These are phyloP conservation scores for Hyla sarda DNA, from an alignment of 2,113 vertebrate species.

Conservation along the genomic window DNA sequence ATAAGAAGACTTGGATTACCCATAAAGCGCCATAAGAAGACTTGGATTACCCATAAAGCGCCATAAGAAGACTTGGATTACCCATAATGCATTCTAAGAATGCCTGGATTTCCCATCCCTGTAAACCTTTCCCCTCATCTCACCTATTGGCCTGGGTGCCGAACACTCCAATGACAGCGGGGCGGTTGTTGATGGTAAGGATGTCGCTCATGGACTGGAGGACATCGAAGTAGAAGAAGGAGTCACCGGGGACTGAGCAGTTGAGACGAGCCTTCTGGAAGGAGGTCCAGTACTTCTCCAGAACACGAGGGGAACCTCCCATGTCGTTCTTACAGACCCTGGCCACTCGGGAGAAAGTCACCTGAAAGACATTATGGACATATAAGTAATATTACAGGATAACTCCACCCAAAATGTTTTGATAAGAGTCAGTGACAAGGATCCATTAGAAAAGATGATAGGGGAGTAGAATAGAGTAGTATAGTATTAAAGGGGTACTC, in stretches of 20 bases:
- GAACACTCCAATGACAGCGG: slow-evolving; percentile 88
- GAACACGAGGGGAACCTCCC: slow-evolving; percentile 89
- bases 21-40: too few relatives aligned
- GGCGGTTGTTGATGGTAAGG: slow-evolving; percentile 79
- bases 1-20: too few relatives aligned
- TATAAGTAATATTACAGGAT: too few relatives aligned
- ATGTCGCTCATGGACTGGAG: slow-evolving; percentile 86
- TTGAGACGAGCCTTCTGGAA: slow-evolving; percentile 94
- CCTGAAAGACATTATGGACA: slow-evolving; percentile 70
- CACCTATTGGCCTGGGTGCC: slow-evolving; percentile 93
- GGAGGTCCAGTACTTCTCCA: slow-evolving; percentile 95
- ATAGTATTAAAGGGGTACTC: too few relatives aligned
- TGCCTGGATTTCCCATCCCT: too few relatives aligned
- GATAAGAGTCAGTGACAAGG: neutral
- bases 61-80: too few relatives aligned
- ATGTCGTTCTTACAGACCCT: slow-evolving; percentile 94
- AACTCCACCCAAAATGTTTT: neutral
- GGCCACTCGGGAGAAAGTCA: slow-evolving; percentile 90
- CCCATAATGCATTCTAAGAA: too few relatives aligned
- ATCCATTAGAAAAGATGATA: neutral
- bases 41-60: too few relatives aligned
- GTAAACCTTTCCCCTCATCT: neutral
- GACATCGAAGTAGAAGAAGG: slow-evolving; percentile 92
- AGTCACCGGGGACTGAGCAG: slow-evolving; percentile 89
- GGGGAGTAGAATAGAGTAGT: too few relatives aligned